Evolutionary conservation across 2,888 invertebrate genomes (phyloP).

Genomic region (Acrobasis suavella): DNA sequence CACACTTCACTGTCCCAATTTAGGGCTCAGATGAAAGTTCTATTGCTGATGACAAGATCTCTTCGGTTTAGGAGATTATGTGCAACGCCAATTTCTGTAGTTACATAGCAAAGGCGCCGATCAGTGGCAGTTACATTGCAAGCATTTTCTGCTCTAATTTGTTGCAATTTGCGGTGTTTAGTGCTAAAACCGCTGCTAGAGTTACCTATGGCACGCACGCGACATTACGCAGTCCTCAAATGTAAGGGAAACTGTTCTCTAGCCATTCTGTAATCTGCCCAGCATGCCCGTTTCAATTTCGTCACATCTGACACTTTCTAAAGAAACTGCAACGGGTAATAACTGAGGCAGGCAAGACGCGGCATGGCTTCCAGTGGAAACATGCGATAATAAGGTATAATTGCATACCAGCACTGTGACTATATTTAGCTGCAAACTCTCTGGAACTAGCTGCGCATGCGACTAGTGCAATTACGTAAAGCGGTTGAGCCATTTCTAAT

Average conservation of each 20-base stretch:
- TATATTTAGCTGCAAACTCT: constrained; percentile 79
- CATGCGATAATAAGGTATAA: constrained; percentile 81
- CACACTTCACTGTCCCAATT: constrained; percentile 23
- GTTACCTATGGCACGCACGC: constrained; percentile 68
- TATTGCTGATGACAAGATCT: background rate
- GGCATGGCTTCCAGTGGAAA: constrained; percentile 74
- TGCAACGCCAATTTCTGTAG: background rate
- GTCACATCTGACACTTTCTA: constrained; percentile 79
- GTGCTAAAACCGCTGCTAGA: constrained; percentile 46
- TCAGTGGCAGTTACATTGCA: constrained; percentile 40
- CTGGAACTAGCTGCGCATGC: constrained; percentile 78
- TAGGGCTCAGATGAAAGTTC: constrained; percentile 13
- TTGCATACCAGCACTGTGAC: constrained; percentile 75
- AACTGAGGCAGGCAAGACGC: constrained; percentile 61
- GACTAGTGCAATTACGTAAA: constrained; percentile 81
- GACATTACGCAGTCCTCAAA: constrained; percentile 65
- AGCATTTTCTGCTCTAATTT: constrained; percentile 57
- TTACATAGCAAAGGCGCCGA: constrained; percentile 17
- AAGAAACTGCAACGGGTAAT: constrained; percentile 72
- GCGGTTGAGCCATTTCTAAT: constrained; percentile 83
- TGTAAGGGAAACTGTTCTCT: constrained; percentile 59
- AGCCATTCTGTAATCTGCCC: constrained; percentile 65
- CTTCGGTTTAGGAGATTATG: background rate
- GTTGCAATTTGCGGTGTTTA: constrained; percentile 49
- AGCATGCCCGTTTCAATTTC: constrained; percentile 70